Conservation (phyloP, 2,888 invertebrate species). For the Limnephilus marmoratus region DNA sequence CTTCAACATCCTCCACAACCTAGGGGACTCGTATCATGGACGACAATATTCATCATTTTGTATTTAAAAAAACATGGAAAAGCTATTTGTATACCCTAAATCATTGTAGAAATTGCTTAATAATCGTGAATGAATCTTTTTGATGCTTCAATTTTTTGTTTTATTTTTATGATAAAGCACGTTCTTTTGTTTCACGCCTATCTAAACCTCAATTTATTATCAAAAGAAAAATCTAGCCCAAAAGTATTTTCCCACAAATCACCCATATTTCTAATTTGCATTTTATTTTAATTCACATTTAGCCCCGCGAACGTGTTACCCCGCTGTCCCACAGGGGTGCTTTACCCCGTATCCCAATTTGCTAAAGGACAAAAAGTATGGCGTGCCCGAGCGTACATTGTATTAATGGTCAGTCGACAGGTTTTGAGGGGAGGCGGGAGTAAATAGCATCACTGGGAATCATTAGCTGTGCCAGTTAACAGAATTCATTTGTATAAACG, state of each 20-base stretch:
- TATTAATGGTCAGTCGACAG: slow-evolving; percentile 48
- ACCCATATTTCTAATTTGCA: not conserved
- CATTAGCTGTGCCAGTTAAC: slow-evolving; percentile 54
- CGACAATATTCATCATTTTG: too few species aligned
- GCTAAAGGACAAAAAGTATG: slow-evolving; percentile 22
- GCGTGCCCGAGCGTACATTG: not conserved
- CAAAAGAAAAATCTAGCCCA: not conserved
- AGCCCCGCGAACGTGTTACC: slow-evolving; percentile 35
- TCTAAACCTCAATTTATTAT: not conserved
- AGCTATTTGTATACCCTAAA: not conserved
- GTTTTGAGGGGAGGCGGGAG: slow-evolving; percentile 32
- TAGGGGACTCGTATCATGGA: too few species aligned
- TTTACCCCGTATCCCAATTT: not conserved
- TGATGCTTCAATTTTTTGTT: not conserved
- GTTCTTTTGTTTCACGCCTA: not conserved
- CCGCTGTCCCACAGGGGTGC: slow-evolving; percentile 44
- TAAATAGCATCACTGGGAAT: slow-evolving; percentile 57
- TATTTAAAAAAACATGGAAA: not conserved
- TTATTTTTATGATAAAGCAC: not conserved
- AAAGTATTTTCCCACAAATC: not conserved
- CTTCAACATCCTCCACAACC: too few species aligned
- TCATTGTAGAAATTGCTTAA: not conserved
- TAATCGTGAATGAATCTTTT: not conserved
- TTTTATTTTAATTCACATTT: slow-evolving; percentile 11
- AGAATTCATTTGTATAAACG: slow-evolving; percentile 54